Evolutionary conservation across 53 echinoderm and acorn worm genomes (phyloP).

Genomic region (Echinarachnius parma): DNA sequence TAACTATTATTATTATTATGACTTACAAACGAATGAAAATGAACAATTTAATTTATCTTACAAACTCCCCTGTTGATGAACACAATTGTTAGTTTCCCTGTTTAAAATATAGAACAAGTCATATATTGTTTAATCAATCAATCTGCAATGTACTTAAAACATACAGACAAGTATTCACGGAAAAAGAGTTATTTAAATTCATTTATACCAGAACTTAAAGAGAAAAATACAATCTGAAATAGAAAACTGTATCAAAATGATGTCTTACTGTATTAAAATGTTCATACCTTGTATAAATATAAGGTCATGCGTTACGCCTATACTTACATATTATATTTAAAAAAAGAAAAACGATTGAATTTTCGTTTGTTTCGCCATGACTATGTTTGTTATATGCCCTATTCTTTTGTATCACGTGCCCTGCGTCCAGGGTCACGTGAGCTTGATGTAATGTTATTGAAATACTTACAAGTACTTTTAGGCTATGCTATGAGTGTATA

Average conservation of each 20-base stretch:
- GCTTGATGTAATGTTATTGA: slow-evolving; percentile 45
- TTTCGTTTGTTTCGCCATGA: too few relatives aligned
- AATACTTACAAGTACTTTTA: slow-evolving; percentile 49
- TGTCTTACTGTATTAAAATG: slow-evolving; percentile 9
- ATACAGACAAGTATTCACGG: too few relatives aligned
- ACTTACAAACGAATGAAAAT: slow-evolving; percentile 1
- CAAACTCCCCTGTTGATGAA: too few relatives aligned
- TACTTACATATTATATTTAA: background rate
- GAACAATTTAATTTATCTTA: too few relatives aligned
- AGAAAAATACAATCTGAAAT: slow-evolving; percentile 28
- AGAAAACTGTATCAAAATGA: too few relatives aligned
- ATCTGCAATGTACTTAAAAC: too few relatives aligned
- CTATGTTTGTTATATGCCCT: background rate
- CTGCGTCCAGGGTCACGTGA: background rate
- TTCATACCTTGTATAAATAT: slow-evolving; percentile 26
- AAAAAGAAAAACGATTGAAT: background rate
- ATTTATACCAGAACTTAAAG: background rate
- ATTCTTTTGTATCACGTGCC: slow-evolving; percentile 12
- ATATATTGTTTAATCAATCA: too few relatives aligned
- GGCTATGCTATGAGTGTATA: slow-evolving; percentile 53
- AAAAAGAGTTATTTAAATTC: background rate
- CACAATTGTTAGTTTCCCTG: too few relatives aligned
- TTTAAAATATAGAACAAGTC: too few relatives aligned
- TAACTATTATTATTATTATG: slow-evolving; percentile 1
- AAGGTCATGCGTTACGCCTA: background rate